Conservation (phyloP, 2,888 invertebrate genomes). For the Aplocera efformata region DNA sequence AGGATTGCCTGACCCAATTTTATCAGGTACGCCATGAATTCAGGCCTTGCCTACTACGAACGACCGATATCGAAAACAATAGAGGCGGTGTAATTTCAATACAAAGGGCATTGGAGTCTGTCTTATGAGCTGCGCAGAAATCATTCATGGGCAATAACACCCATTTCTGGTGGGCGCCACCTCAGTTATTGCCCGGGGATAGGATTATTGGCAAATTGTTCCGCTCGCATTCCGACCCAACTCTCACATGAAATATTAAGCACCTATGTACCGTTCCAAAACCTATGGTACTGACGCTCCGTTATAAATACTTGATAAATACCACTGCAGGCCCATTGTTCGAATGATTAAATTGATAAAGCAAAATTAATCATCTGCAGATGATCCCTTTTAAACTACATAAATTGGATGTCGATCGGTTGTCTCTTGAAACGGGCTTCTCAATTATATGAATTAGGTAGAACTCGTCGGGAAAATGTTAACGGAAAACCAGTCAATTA, state of each 20-base stretch:
- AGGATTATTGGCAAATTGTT: slow-evolving; percentile 79
- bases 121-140: slow-evolving; percentile 58
- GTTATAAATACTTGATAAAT: slow-evolving; percentile 32
- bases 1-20: not conserved
- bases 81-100: slow-evolving; percentile 28
- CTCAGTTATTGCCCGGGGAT: slow-evolving; percentile 70
- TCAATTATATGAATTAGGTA: not conserved
- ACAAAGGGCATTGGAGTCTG: slow-evolving; percentile 50
- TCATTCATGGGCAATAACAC: slow-evolving; percentile 71
- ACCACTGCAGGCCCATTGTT: slow-evolving; percentile 27
- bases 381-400: slow-evolving; percentile 17
- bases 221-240: slow-evolving; percentile 67
- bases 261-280: slow-evolving; percentile 42
- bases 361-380: slow-evolving; percentile 27
- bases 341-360: slow-evolving; percentile 19
- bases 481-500: too few relatives aligned
- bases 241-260: slow-evolving; percentile 73
- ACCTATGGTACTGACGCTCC: slow-evolving; percentile 23
- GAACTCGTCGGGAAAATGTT: too few relatives aligned
- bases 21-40: not conserved
- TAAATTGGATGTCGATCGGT: slow-evolving; percentile 9
- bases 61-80: slow-evolving; percentile 25
- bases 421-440: slow-evolving; percentile 3
- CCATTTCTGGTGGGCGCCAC: slow-evolving; percentile 67
- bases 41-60: slow-evolving; percentile 2